phyloP scores from a whole-genome alignment of 2,797 vertebrate genomes.

The Xiphorhynchus erythropygius region DNA sequence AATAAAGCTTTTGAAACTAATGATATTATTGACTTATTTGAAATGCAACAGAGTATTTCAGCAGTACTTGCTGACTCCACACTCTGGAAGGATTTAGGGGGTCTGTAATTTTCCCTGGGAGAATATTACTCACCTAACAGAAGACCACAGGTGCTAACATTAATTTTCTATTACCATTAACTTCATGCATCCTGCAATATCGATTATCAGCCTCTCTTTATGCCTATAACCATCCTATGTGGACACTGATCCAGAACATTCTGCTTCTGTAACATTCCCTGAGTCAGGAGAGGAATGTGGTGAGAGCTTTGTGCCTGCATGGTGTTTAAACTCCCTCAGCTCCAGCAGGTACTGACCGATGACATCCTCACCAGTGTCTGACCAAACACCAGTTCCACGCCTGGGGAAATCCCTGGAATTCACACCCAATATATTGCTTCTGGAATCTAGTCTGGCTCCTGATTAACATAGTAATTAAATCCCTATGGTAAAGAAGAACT shows the following conservation, averaged over 20 bases:
- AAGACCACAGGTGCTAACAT: slow-evolving; percentile 45
- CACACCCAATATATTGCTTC: background rate
- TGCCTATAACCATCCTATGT: background rate
- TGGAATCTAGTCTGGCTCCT: background rate
- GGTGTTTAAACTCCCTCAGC: background rate
- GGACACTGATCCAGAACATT: background rate
- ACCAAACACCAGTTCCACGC: background rate
- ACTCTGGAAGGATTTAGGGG: slow-evolving; percentile 38
- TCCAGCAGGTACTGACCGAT: background rate
- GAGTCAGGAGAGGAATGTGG: background rate
- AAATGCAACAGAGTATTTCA: slow-evolving; percentile 44
- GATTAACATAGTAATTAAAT: background rate
- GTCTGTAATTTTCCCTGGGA: slow-evolving; percentile 53
- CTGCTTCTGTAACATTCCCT: background rate
- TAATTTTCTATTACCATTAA: slow-evolving; percentile 56
- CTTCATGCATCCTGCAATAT: slow-evolving; percentile 17
- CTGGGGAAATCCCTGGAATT: background rate
- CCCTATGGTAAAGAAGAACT: background rate
- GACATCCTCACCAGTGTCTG: background rate
- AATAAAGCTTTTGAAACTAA: slow-evolving; percentile 25
- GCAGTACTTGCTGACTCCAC: slow-evolving; percentile 33
- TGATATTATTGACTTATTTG: slow-evolving; percentile 35
- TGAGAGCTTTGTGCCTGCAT: background rate
- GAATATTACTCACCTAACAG: slow-evolving; percentile 37
- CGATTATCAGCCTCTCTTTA: slow-evolving; percentile 8